These are phyloP conservation scores for Falco biarmicus DNA, from an alignment of 2,797 vertebrate species.

Conservation along the genomic window DNA sequence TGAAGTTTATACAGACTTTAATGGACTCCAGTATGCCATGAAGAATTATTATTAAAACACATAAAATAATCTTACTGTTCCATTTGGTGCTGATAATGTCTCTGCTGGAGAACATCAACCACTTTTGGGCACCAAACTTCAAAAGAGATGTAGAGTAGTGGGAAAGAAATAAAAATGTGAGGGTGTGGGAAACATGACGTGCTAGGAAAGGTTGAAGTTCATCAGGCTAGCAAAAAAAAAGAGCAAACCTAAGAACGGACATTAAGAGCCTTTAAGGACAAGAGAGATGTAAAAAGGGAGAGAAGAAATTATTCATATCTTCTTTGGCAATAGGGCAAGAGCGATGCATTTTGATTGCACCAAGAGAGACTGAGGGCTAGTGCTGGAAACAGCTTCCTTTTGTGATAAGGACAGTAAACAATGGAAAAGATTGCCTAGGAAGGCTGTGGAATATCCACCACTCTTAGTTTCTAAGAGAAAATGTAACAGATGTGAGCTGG, in stretches of 20 bases:
- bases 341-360: conserved; percentile 18
- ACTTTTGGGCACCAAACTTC: background rate
- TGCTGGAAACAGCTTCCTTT: background rate
- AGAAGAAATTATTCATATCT: background rate
- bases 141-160: background rate
- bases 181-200: background rate
- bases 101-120: background rate
- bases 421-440: conserved; percentile 11
- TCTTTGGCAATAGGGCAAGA: background rate
- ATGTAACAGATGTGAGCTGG: conserved; percentile 22
- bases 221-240: background rate
- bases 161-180: background rate
- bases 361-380: background rate
- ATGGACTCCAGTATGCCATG: background rate
- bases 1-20: background rate
- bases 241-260: background rate
- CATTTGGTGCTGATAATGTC: background rate
- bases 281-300: background rate
- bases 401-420: conserved; percentile 4
- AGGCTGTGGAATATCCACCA: conserved; percentile 10
- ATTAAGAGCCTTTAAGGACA: background rate
- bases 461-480: conserved; percentile 4
- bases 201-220: background rate
- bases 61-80: background rate
- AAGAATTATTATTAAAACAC: background rate